Percentiles rank a stretch among this genome's conserved stretches.
These are phyloP conservation scores for Panthera tigris DNA, from an alignment of 2,113 vertebrate genomes.

Conservation along the genomic window DNA sequence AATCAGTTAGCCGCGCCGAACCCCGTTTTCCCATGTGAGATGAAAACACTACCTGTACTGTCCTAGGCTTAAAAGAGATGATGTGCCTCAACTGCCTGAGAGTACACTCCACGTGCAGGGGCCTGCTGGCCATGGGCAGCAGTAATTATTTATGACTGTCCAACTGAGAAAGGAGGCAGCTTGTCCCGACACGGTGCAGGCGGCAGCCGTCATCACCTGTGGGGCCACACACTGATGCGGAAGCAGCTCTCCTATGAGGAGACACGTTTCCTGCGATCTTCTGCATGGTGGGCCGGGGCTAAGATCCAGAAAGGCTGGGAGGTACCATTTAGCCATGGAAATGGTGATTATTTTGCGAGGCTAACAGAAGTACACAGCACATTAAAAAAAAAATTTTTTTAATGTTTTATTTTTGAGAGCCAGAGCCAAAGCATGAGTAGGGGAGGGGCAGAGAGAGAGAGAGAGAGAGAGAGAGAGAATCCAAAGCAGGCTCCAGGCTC, in stretches of 20 bases:
- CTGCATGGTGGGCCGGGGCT: background rate
- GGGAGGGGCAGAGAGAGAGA: too few species aligned
- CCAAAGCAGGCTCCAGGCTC: too few species aligned
- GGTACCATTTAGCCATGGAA: background rate
- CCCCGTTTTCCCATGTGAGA: background rate
- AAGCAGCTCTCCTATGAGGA: background rate
- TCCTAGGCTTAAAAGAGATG: background rate
- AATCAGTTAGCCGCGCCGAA: background rate
- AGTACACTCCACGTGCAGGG: fast-evolving
- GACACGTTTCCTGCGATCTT: too few species aligned
- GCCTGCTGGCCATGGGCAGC: fast-evolving
- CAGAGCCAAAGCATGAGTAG: too few species aligned
- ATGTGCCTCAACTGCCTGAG: background rate
- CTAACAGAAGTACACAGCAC: background rate
- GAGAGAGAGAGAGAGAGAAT: too few species aligned
- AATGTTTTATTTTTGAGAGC: too few species aligned
- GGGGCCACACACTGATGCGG: background rate
- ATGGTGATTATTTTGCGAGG: background rate
- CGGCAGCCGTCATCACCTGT: background rate
- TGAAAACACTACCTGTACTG: background rate
- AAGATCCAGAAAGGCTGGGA: background rate
- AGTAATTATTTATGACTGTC: background rate
- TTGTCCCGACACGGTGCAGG: background rate
- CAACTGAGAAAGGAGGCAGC: background rate
- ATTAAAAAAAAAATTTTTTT: too few species aligned